Conservation (phyloP, 2,113 vertebrate genomes). For the Dicentrarchus labrax region DNA sequence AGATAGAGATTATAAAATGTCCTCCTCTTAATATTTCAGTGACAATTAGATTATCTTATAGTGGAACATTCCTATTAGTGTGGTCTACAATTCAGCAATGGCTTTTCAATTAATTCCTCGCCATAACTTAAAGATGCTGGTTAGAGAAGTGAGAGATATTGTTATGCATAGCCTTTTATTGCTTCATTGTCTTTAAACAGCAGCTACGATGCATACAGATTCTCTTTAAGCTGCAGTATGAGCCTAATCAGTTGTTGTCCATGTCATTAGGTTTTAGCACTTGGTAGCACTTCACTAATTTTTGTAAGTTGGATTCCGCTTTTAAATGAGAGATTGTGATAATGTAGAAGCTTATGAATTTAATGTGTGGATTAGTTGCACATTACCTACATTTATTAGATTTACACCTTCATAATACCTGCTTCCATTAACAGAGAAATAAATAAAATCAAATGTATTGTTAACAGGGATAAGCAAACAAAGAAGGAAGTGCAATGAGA, state of each 20-base stretch:
- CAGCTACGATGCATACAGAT: slow-evolving; percentile 20
- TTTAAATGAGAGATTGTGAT: slow-evolving; percentile 45
- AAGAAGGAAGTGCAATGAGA: background rate
- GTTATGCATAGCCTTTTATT: slow-evolving; percentile 9
- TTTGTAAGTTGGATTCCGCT: slow-evolving; percentile 47
- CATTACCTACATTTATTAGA: slow-evolving; percentile 39
- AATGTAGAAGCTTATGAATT: slow-evolving; percentile 30
- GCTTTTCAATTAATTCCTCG: slow-evolving; percentile 19
- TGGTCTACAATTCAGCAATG: slow-evolving; percentile 2
- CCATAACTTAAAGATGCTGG: slow-evolving; percentile 8
- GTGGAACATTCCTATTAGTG: background rate
- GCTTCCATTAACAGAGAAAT: slow-evolving; percentile 7
- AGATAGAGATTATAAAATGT: slow-evolving; percentile 16
- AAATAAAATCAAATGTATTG: slow-evolving; percentile 8
- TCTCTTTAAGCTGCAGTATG: slow-evolving; percentile 27
- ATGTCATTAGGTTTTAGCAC: slow-evolving; percentile 59
- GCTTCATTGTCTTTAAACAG: slow-evolving; percentile 39
- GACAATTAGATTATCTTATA: background rate
- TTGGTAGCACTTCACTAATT: slow-evolving; percentile 42
- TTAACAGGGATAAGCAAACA: background rate
- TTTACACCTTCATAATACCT: slow-evolving; percentile 27
- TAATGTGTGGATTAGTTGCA: slow-evolving; percentile 22
- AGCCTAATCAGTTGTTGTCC: slow-evolving; percentile 44
- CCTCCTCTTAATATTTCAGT: background rate
- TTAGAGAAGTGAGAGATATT: slow-evolving; percentile 8